Base-by-base conservation (phyloP, 2,888 invertebrate genomes). In the Portevinia maculata region DNA sequence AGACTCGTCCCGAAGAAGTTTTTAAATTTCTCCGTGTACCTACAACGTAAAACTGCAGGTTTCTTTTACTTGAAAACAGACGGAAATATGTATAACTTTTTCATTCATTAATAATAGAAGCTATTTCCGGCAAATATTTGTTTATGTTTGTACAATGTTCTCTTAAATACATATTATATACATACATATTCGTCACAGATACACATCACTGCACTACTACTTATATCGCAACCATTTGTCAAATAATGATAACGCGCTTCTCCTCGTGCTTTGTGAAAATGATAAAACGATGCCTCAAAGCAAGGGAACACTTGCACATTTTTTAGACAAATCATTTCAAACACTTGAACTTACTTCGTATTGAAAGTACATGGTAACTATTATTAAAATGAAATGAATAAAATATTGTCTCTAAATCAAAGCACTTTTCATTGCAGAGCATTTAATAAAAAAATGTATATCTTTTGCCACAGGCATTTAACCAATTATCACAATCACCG, bases 331-430 rank as follows among this genome's bases (percentile, higher is more conserved):
- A 15, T 1, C 3, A 5, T 15, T n/a, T 1, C 32, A 9, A 19
- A 37, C 24, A 48, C 21, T 37, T 11, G 7, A 28, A 74, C 73
- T 74, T 48, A 81, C 81, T 65, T 71, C 48, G 11, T 19, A 65
- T 11, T 53, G 64, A 24, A 19, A 70, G 60, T 41, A 39, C 52
- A 59, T 69, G 28, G 15, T 50, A 37, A 41, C 34, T 15, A n/a
- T 32, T 17, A 64, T 81, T 65, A 44, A 60, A 48, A 76, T 76
- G 37, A 60, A 48, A 76, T 76, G 37, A 59, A 70, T 11, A 59
- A 32, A 24, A 30, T 48, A 53, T 21, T 21, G 44, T 41, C 17
- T 30, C 46, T 60, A 70, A 70, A 81, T 76, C 70, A 62, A 55
- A 50, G 52, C 53, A 39, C 39, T 39, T 57, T 57, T 70, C 75